These are phyloP conservation scores for Saccostrea echinata DNA, from an alignment of 1,140 invertebrate species.

Conservation along the genomic window DNA sequence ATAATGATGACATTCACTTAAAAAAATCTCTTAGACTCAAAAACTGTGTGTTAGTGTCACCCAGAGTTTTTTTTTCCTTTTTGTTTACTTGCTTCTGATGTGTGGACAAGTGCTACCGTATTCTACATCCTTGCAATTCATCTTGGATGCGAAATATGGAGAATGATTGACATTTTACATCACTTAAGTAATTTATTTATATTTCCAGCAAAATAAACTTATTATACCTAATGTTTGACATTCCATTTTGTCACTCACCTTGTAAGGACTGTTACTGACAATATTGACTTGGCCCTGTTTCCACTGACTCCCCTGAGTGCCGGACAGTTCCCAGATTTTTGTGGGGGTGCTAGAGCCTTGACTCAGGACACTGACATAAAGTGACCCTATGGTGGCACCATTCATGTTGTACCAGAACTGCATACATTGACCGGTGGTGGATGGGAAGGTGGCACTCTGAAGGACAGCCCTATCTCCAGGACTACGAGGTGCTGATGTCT, in stretches of 20 bases:
- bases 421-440: conserved; percentile 60
- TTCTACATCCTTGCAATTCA: no score
- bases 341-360: conserved; percentile 34
- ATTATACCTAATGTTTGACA: no score
- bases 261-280: conserved; percentile 53
- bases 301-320: conserved; percentile 69
- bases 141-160: no score
- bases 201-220: no score
- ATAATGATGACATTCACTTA: neutral
- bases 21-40: no score
- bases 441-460: conserved; percentile 66
- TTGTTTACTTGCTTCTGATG: no score
- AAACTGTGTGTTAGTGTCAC: no score
- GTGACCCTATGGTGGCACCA: conserved; percentile 68
- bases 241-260: conserved; percentile 44
- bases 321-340: conserved; percentile 61
- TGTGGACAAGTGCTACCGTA: no score
- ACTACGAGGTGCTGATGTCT: conserved; percentile 67
- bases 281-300: conserved; percentile 54
- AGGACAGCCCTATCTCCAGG: conserved; percentile 70
- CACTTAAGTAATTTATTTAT: no score
- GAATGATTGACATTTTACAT: no score
- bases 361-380: conserved; percentile 53
- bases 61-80: no score
- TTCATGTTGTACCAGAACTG: conserved; percentile 78